Evolutionary conservation across 2,797 vertebrate genomes (phyloP), one percentile per base, ranked within the genome.

Genomic region (Lacerta bilineata): DNA sequence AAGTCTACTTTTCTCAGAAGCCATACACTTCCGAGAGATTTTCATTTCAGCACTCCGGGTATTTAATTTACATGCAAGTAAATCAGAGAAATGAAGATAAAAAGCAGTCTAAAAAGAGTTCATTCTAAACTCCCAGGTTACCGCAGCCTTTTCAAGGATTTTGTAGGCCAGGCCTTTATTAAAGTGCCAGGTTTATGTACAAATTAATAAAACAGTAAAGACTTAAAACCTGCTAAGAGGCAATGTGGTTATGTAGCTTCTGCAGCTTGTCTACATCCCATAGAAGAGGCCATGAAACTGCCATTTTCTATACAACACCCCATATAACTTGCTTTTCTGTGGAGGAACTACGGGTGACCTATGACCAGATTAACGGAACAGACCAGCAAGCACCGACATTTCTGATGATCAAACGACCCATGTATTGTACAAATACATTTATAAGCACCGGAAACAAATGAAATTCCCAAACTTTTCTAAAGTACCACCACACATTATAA

Each of bases 161-260:
- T 92, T 92, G 88, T 20, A 89, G 93, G 79, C 88, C 71, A 83
- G 86, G 81, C 75, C 41, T 91, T 91, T 85, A 66, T 90, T 95
- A 96, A 97, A 97, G 96, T 96, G 95, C 96, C 95, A 94, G 84
- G 89, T 93, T 91, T 94, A 95, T 91, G 85, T 95, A 96, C 93
- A 95, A 95, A 94, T 90, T 91, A 93, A 87, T 93, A 92, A 94
- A 95, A 94, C 79, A 92, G 87, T 85, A 94, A 95, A 96, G 95
- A 96, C 95, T 91, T 90, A 93, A 92, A 91, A 93, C 18, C 92
- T 94, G 91, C 90, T 88, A 78, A 83, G 85, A 90, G 94, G 93
- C 94, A 94, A 91, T 7, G 84, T 91, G 39, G 88, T 89, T 20
- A 66, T 23, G 25, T 23, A 82, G 79, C 1, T 92, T 77, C 91